Percentiles rank a stretch among this genome's conserved stretches.
Evolutionary conservation across 2,797 vertebrate species (phyloP).

Genomic region (Antennarius maculatus): DNA sequence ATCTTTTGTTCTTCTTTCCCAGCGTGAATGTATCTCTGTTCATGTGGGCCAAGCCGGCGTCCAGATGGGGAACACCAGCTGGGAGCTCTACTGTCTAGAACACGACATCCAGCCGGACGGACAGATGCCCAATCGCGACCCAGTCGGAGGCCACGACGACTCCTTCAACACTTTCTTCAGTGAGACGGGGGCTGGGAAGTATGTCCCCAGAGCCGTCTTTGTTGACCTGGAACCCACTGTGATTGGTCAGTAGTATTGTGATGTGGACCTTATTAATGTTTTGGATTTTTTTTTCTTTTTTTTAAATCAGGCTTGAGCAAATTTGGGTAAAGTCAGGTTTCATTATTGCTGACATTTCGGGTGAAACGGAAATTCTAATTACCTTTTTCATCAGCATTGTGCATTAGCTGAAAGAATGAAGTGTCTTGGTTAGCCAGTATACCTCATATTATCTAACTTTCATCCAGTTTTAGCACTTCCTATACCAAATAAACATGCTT

Average conservation of each 20-base stretch:
- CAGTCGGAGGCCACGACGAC: constrained; percentile 67
- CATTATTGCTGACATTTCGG: background rate
- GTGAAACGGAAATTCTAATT: background rate
- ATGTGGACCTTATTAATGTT: background rate
- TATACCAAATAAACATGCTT: background rate
- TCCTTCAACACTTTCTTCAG: constrained; percentile 85
- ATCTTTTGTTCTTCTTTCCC: constrained; percentile 2
- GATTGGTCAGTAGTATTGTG: constrained; percentile 67
- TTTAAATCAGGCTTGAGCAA: background rate
- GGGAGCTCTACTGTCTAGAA: constrained; percentile 82
- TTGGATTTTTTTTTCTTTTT: background rate
- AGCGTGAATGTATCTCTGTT: constrained; percentile 82
- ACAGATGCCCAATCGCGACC: constrained; percentile 63
- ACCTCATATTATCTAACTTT: background rate
- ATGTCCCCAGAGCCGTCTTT: constrained; percentile 78
- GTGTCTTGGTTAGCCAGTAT: background rate
- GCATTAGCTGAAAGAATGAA: background rate
- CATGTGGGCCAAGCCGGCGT: constrained; percentile 83
- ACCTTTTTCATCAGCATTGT: background rate
- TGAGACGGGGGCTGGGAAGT: constrained; percentile 78
- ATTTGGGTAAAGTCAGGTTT: background rate
- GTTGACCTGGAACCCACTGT: constrained; percentile 82
- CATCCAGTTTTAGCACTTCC: background rate
- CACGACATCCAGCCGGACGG: constrained; percentile 81
- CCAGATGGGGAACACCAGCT: constrained; percentile 84